phyloP scores from a whole-genome alignment of 2,797 vertebrate species.

The Gadopsis marmoratus region DNA sequence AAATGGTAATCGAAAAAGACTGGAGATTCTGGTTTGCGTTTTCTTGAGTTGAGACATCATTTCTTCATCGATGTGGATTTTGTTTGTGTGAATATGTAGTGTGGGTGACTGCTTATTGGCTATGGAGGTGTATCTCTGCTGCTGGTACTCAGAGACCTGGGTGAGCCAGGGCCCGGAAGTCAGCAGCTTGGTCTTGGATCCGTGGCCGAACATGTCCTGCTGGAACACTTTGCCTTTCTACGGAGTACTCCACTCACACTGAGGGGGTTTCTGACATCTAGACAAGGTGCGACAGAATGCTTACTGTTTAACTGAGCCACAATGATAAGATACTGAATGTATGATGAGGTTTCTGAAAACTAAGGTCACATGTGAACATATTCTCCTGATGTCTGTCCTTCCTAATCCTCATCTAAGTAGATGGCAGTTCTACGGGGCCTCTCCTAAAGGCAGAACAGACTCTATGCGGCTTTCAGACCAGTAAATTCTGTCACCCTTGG shows the following conservation, averaged over 20 bases:
- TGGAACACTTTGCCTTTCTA: constrained; percentile 93
- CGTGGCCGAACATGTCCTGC: constrained; percentile 91
- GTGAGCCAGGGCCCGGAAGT: constrained; percentile 93
- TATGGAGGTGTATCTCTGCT: constrained; percentile 89
- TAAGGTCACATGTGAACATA: not conserved
- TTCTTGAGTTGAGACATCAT: not conserved
- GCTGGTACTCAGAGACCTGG: constrained; percentile 92
- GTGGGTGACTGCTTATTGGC: constrained; percentile 65
- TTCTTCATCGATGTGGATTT: not conserved
- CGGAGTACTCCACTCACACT: constrained; percentile 91
- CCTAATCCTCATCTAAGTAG: constrained; percentile 82
- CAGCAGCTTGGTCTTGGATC: constrained; percentile 88
- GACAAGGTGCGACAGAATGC: not conserved
- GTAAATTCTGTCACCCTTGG: constrained; percentile 91
- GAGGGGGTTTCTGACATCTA: constrained; percentile 88
- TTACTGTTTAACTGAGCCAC: not conserved
- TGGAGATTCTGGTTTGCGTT: not conserved
- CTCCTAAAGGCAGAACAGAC: constrained; percentile 90
- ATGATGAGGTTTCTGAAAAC: not conserved
- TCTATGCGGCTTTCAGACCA: constrained; percentile 94
- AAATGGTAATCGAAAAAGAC: not conserved
- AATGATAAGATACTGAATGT: not conserved
- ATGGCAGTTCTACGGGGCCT: constrained; percentile 85
- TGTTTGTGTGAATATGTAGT: constrained; percentile 3
- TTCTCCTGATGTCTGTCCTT: not conserved